Evolutionary conservation across 2,797 vertebrate species (phyloP).

Genomic region (Muscicapa comitata): DNA sequence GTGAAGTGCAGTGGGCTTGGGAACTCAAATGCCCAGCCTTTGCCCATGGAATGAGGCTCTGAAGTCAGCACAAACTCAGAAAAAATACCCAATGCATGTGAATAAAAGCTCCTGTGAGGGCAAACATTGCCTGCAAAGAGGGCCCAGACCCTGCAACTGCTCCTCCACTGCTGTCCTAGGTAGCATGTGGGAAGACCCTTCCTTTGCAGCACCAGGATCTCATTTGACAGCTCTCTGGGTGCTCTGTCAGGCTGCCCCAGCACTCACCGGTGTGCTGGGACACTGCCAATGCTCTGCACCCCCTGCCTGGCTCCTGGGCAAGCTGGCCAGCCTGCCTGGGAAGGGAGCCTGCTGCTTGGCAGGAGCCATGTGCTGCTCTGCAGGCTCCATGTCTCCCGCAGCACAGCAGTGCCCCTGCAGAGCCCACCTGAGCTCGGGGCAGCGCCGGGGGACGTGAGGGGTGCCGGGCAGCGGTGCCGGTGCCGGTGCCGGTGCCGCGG

Average conservation of each 20-base stretch:
- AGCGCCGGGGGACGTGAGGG: fast-evolving
- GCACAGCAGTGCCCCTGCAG: fast-evolving
- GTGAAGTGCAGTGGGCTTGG: background rate
- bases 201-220: background rate
- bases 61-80: background rate
- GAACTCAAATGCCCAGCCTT: background rate
- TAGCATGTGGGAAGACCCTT: background rate
- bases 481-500: background rate
- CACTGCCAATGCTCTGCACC: background rate
- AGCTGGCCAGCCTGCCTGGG: background rate
- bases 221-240: background rate
- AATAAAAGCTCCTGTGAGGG: background rate
- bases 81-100: background rate
- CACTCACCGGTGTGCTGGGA: background rate
- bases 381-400: background rate
- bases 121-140: background rate
- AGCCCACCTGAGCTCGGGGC: fast-evolving
- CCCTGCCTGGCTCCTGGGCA: background rate
- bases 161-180: fast-evolving
- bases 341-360: background rate
- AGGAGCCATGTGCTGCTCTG: background rate
- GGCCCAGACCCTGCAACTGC: background rate
- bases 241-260: background rate
- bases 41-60: background rate
- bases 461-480: background rate